phyloP scores from a whole-genome alignment of 2,888 invertebrate species.

The Calameuta filiformis region DNA sequence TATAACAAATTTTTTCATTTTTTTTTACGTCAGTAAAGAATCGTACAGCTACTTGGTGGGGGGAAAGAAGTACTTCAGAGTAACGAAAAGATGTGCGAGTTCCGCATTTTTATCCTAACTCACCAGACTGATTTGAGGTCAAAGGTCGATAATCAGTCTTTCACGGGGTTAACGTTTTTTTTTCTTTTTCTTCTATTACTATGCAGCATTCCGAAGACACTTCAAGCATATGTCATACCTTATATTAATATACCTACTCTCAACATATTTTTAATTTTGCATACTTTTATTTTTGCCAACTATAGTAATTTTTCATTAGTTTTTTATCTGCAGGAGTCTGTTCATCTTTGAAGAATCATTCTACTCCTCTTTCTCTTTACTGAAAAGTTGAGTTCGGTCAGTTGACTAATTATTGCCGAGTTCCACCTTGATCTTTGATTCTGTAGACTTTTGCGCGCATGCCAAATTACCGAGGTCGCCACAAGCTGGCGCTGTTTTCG shows the following conservation, averaged over 20 bases:
- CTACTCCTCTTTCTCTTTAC: background rate
- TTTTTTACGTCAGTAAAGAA: background rate
- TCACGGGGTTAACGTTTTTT: background rate
- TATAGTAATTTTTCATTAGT: background rate
- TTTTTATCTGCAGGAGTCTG: background rate
- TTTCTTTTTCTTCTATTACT: background rate
- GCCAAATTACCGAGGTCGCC: conserved; percentile 18
- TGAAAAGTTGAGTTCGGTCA: background rate
- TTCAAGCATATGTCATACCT: background rate
- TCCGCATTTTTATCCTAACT: background rate
- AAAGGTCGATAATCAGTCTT: background rate
- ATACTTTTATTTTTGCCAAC: background rate
- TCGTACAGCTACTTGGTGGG: background rate
- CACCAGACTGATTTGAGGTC: background rate
- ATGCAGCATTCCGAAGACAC: background rate
- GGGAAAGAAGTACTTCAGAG: background rate
- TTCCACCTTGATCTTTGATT: conserved; percentile 31
- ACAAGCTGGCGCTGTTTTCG: conserved; percentile 14
- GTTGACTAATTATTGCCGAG: background rate
- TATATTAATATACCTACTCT: background rate
- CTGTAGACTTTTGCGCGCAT: conserved; percentile 10
- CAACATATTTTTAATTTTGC: background rate
- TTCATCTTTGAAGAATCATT: background rate
- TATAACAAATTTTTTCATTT: background rate
- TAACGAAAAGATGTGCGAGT: background rate